Percentiles rank a stretch among this genome's conserved stretches.
Conservation (phyloP, 2,888 invertebrate genomes). For the Drosophila hamatofila region DNA sequence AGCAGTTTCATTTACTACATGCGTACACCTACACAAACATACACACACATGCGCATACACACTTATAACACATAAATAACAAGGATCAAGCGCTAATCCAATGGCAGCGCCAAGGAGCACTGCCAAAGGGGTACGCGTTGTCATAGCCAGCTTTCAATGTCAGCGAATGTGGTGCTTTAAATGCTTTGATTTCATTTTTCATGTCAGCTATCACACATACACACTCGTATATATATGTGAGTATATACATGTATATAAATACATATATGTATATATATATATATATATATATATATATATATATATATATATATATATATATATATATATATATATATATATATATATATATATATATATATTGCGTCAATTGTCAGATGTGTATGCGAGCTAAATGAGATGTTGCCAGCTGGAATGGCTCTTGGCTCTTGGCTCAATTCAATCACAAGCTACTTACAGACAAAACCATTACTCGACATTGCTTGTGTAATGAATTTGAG, state of each 20-base stretch:
- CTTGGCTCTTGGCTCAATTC: slow-evolving; percentile 66
- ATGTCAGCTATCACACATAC: slow-evolving; percentile 55
- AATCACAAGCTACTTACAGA: slow-evolving; percentile 80
- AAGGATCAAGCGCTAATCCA: slow-evolving; percentile 74
- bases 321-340: not conserved
- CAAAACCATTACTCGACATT: slow-evolving; percentile 70
- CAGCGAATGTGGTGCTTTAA: slow-evolving; percentile 72
- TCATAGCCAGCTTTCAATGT: slow-evolving; percentile 65
- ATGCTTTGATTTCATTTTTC: slow-evolving; percentile 81
- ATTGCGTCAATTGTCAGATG: slow-evolving; percentile 55
- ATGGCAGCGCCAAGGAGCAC: slow-evolving; percentile 43
- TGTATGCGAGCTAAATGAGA: slow-evolving; percentile 54
- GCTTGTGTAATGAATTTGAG: slow-evolving; percentile 61
- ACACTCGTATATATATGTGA: not conserved
- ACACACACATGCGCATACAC: not conserved
- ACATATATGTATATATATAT: not conserved
- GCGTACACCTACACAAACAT: not conserved
- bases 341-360: not conserved
- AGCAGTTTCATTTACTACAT: slow-evolving; percentile 20
- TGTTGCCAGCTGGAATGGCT: slow-evolving; percentile 43
- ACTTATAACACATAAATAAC: slow-evolving; percentile 70
- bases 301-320: not conserved
- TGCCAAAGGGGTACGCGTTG: slow-evolving; percentile 57
- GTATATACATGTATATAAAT: not conserved
- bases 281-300: slow-evolving; percentile 1